Evolutionary conservation across 2,888 invertebrate species (phyloP).

Genomic region (Caenorhabditis parvicauda): DNA sequence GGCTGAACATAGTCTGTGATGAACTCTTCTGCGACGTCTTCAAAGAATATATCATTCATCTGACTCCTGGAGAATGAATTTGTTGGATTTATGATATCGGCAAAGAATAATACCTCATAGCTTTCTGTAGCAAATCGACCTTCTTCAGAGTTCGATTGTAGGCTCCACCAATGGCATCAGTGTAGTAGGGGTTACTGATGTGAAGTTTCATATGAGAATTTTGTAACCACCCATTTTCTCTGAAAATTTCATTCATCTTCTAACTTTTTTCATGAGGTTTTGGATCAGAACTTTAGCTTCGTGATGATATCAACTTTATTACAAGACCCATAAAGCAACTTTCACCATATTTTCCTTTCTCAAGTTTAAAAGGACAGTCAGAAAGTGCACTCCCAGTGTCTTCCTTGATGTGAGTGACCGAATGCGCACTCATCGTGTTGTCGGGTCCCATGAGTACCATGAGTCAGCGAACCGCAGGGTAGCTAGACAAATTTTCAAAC

Average conservation of each 20-base stretch:
- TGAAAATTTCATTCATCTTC: constrained; percentile 2
- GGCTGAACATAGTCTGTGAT: constrained; percentile 25
- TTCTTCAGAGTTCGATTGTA: constrained; percentile 31
- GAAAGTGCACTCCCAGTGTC: too few relatives aligned
- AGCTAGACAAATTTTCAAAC: too few relatives aligned
- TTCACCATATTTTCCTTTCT: neutral
- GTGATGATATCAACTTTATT: neutral
- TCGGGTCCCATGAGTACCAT: too few relatives aligned
- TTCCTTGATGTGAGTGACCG: too few relatives aligned
- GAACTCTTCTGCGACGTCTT: constrained; percentile 32
- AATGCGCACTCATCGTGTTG: too few relatives aligned
- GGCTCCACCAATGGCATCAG: constrained; percentile 29
- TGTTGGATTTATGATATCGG: neutral
- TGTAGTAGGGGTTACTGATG: constrained; percentile 31
- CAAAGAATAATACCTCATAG: neutral
- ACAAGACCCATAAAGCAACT: neutral
- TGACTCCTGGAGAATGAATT: constrained; percentile 9
- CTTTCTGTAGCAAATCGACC: constrained; percentile 17
- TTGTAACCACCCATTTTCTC: constrained; percentile 38
- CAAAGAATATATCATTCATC: constrained; percentile 26
- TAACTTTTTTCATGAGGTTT: constrained; percentile 1
- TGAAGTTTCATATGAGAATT: constrained; percentile 26
- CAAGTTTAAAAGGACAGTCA: neutral
- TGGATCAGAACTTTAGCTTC: too few relatives aligned
- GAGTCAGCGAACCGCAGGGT: too few relatives aligned